phyloP scores from a whole-genome alignment of 2,113 vertebrate species.

The Archilochus colubris region DNA sequence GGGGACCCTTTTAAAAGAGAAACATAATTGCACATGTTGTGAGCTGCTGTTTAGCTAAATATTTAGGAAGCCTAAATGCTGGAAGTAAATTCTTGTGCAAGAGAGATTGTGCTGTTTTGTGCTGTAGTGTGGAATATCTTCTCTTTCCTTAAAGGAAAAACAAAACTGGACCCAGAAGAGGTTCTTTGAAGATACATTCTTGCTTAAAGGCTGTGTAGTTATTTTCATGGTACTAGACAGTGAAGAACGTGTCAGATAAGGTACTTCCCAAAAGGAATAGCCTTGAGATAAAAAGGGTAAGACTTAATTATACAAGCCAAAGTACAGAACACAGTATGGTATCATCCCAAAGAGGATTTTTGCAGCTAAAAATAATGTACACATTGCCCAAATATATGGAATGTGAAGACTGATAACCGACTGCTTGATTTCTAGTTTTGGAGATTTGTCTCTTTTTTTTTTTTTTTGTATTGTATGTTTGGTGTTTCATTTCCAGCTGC shows the following conservation, averaged over 20 bases:
- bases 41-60: neutral
- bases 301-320: neutral
- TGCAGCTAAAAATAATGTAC: neutral
- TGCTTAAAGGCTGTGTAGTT: neutral
- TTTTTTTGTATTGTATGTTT: neutral
- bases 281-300: neutral
- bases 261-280: neutral
- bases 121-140: neutral
- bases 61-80: neutral
- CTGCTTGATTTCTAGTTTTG: neutral
- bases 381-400: neutral
- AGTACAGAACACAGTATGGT: neutral
- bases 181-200: neutral
- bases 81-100: neutral
- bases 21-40: neutral
- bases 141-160: neutral
- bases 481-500: conserved; percentile 18
- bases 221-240: neutral
- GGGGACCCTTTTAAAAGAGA: neutral
- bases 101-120: neutral
- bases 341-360: neutral
- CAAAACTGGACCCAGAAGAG: neutral
- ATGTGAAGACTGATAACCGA: neutral
- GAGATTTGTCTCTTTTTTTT: neutral
- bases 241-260: neutral